Conservation (phyloP, 2,797 vertebrate species). For the Sebastes oblongus region DNA sequence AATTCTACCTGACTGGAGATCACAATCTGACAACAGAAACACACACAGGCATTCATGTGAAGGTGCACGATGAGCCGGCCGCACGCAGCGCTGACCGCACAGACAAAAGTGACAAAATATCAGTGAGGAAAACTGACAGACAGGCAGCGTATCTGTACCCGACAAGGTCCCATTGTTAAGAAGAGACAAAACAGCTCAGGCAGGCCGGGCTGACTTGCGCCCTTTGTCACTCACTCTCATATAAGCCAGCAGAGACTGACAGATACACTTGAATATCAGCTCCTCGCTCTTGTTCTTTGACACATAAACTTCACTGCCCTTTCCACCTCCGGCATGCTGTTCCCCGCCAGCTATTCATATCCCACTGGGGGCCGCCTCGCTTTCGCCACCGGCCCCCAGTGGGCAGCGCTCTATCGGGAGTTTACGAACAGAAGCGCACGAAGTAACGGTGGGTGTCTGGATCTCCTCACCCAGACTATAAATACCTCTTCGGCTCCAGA, state of each 20-base stretch:
- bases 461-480: constrained; percentile 44
- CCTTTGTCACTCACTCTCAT: constrained; percentile 57
- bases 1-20: constrained; percentile 75
- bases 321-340: constrained; percentile 46
- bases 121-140: constrained; percentile 69
- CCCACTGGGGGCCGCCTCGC: constrained; percentile 6
- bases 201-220: constrained; percentile 46
- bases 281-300: constrained; percentile 54
- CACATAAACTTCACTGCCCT: constrained; percentile 64
- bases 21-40: constrained; percentile 65
- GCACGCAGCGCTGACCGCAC: background rate
- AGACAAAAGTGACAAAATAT: constrained; percentile 71
- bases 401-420: constrained; percentile 21
- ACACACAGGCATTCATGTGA: constrained; percentile 36
- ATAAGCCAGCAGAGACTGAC: constrained; percentile 55
- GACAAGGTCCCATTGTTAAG: constrained; percentile 68
- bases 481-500: constrained; percentile 57
- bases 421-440: constrained; percentile 22
- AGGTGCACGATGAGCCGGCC: constrained; percentile 8
- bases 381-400: constrained; percentile 11
- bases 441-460: constrained; percentile 27
- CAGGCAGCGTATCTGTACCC: constrained; percentile 69
- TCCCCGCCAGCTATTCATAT: constrained; percentile 53
- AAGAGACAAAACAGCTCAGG: constrained; percentile 55
- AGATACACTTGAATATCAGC: constrained; percentile 61